phyloP scores from a whole-genome alignment of 2,888 invertebrate genomes.

The Parnassius orleans region DNA sequence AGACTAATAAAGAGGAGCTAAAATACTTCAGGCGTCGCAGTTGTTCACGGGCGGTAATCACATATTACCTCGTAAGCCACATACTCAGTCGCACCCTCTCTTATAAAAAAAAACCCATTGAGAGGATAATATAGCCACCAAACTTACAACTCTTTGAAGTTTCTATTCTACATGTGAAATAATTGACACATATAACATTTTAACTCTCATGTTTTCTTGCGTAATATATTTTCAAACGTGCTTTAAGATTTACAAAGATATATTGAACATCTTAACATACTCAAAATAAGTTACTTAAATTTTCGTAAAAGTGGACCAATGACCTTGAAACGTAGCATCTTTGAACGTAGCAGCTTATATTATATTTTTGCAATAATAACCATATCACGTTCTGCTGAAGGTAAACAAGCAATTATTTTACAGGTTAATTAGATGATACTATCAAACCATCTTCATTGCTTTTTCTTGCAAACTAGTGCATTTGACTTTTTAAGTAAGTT shows the following conservation, averaged over 20 bases:
- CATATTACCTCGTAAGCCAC: too few species aligned
- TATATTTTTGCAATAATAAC: conserved; percentile 22
- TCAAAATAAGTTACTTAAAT: conserved; percentile 1
- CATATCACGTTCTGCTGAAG: conserved; percentile 24
- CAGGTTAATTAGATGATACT: conserved; percentile 13
- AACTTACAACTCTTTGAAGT: too few species aligned
- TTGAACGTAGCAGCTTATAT: conserved; percentile 10
- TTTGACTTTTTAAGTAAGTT: too few species aligned
- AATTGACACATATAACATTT: too few species aligned
- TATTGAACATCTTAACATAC: conserved; percentile 7
- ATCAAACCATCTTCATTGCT: not conserved
- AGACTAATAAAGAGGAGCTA: too few species aligned
- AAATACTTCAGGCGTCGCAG: too few species aligned
- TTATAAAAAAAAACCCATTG: too few species aligned
- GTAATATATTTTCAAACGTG: not conserved
- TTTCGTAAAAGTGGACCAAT: conserved; percentile 15
- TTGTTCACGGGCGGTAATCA: too few species aligned
- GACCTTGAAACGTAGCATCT: conserved; percentile 19
- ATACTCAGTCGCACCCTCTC: too few species aligned
- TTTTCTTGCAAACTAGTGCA: too few species aligned
- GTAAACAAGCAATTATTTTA: conserved; percentile 16
- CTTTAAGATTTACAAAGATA: not conserved
- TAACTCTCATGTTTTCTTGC: not conserved
- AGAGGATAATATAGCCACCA: too few species aligned
- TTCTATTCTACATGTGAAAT: too few species aligned